Evolutionary conservation across 92 coral and sea anemone genomes (phyloP).

Genomic region (Blastomussa wellsi): DNA sequence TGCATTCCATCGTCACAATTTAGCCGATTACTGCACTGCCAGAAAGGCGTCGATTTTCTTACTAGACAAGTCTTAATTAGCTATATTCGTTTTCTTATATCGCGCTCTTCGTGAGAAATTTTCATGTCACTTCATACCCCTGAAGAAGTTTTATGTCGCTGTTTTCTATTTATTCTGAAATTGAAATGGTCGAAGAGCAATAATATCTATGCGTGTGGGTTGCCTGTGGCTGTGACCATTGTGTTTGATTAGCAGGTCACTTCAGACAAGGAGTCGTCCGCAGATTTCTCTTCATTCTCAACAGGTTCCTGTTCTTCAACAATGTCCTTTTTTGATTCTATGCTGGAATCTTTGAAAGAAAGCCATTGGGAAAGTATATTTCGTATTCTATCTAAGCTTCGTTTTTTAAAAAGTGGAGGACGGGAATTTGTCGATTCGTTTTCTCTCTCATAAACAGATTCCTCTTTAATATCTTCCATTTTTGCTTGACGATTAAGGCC

Average conservation of each 20-base stretch:
- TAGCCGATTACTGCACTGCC: too few relatives aligned
- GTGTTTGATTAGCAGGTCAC: neutral
- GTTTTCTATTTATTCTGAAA: too few relatives aligned
- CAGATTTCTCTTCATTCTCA: constrained; percentile 23
- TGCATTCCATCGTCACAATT: too few relatives aligned
- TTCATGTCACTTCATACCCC: too few relatives aligned
- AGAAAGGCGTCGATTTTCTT: too few relatives aligned
- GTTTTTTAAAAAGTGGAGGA: constrained; percentile 22
- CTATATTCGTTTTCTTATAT: too few relatives aligned
- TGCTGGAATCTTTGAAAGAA: constrained; percentile 1
- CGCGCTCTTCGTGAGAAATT: too few relatives aligned
- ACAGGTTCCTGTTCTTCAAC: constrained; percentile 13
- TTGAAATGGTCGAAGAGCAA: too few relatives aligned
- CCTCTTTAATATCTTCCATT: constrained; percentile 43
- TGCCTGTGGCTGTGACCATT: neutral
- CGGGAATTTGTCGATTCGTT: neutral
- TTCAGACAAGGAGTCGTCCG: neutral
- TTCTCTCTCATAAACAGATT: constrained; percentile 24
- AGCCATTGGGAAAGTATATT: constrained; percentile 2
- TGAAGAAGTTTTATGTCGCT: too few relatives aligned
- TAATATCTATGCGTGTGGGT: too few relatives aligned
- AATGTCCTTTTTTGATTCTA: neutral
- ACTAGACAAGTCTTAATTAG: too few relatives aligned
- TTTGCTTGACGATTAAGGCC: neutral
- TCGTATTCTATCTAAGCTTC: constrained; percentile 39